Evolutionary conservation across 2,888 invertebrate species (phyloP).

Genomic region (Trachelus tabidus): DNA sequence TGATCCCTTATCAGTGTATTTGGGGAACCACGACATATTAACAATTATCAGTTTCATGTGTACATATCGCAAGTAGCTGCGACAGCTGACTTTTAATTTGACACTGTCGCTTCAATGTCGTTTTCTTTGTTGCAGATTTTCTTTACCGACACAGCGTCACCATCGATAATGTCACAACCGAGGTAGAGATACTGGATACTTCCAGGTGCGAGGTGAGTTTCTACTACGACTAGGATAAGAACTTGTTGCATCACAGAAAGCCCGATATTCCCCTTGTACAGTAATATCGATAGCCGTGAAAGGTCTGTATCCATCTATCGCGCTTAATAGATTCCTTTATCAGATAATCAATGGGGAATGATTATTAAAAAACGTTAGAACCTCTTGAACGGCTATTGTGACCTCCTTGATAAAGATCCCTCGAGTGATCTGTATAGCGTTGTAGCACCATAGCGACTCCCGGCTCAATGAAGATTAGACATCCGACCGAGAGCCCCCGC

Average conservation of each 20-base stretch:
- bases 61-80: not conserved
- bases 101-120: slow-evolving; percentile 20
- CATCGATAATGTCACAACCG: slow-evolving; percentile 81
- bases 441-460: not conserved
- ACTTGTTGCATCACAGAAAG: not conserved
- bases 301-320: not conserved
- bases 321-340: not conserved
- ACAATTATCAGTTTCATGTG: not conserved
- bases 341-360: not conserved
- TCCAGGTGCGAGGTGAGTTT: slow-evolving; percentile 83
- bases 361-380: not conserved
- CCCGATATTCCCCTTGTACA: not conserved
- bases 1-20: not conserved
- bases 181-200: slow-evolving; percentile 84
- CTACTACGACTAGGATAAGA: not conserved
- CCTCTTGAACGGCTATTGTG: not conserved
- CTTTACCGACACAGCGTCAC: slow-evolving; percentile 82
- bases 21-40: not conserved
- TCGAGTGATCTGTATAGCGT: not conserved
- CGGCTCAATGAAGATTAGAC: slow-evolving; percentile 25
- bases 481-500: slow-evolving; percentile 33
- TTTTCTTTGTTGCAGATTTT: slow-evolving; percentile 75
- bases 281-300: not conserved
- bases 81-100: not conserved
- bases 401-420: not conserved